A percentile compares a stretch with the other conserved stretches of the same genome.
These are phyloP conservation scores for Diadophis punctatus DNA, from an alignment of 2,113 vertebrate species.

Conservation along the genomic window DNA sequence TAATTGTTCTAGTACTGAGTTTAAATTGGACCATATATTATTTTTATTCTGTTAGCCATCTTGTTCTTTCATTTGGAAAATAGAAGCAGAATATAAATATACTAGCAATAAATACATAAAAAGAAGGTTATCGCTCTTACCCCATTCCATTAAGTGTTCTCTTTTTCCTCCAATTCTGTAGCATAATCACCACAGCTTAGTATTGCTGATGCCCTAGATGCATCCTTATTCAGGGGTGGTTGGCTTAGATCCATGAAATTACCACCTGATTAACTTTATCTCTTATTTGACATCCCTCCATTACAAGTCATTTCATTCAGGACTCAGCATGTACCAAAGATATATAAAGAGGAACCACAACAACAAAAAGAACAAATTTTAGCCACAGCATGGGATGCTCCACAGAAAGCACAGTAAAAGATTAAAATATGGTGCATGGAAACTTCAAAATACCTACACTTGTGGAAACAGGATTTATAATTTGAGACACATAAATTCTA, in stretches of 20 bases:
- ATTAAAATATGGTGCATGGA: conserved; percentile 3
- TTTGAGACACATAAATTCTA: conserved; percentile 24
- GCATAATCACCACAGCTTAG: not conserved
- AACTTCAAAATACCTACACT: conserved; percentile 10
- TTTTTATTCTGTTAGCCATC: conserved; percentile 23
- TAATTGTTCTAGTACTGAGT: conserved; percentile 17
- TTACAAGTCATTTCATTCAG: not conserved
- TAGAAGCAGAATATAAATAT: conserved; percentile 1
- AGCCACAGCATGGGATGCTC: not conserved
- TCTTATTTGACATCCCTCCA: not conserved
- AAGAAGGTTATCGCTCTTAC: not conserved
- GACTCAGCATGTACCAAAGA: not conserved
- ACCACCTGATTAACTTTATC: not conserved
- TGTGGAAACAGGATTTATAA: not conserved
- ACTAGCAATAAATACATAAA: conserved; percentile 1
- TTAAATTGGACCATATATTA: conserved; percentile 23
- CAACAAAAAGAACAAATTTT: not conserved
- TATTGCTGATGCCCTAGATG: not conserved
- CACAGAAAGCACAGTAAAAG: conserved; percentile 8
- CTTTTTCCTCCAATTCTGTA: not conserved
- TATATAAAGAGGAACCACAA: not conserved
- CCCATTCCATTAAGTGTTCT: not conserved
- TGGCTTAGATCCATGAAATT: not conserved
- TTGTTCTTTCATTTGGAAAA: conserved; percentile 2
- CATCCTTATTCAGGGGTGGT: not conserved